These are phyloP conservation scores for Calypte anna DNA, from an alignment of 2,113 vertebrate genomes.

Conservation along the genomic window DNA sequence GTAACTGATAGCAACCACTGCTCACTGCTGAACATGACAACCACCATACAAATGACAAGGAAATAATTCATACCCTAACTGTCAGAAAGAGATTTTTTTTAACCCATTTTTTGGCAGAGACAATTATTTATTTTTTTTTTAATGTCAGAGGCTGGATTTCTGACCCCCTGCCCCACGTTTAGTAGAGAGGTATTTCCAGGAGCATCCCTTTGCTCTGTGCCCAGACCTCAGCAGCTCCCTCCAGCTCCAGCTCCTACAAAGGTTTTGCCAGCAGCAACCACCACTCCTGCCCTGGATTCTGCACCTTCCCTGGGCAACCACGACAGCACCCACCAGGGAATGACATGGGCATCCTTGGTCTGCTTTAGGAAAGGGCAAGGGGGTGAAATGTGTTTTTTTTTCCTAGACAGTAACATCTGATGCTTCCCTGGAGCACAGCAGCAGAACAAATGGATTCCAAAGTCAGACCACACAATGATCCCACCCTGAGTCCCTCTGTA, in stretches of 20 bases:
- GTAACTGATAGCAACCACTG: not conserved
- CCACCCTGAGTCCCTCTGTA: not conserved
- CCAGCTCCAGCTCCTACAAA: rapidly evolving
- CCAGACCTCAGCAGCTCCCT: no score
- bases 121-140: not conserved
- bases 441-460: not conserved
- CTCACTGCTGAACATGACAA: not conserved
- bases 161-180: not conserved
- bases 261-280: not conserved
- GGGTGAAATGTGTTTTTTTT: not conserved
- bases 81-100: not conserved
- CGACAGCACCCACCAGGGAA: not conserved
- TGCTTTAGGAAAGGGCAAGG: not conserved
- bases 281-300: not conserved
- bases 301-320: not conserved
- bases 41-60: no score
- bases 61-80: not conserved
- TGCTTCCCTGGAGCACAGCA: not conserved
- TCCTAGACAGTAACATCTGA: not conserved
- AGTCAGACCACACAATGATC: rapidly evolving
- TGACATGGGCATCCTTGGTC: not conserved
- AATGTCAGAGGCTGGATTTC: not conserved
- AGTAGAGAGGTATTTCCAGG: no score
- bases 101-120: not conserved
- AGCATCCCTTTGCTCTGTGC: not conserved